Evolutionary conservation across 2,797 vertebrate species (phyloP), one percentile per base, ranked within the genome.

Genomic region (Amniataba percoides): DNA sequence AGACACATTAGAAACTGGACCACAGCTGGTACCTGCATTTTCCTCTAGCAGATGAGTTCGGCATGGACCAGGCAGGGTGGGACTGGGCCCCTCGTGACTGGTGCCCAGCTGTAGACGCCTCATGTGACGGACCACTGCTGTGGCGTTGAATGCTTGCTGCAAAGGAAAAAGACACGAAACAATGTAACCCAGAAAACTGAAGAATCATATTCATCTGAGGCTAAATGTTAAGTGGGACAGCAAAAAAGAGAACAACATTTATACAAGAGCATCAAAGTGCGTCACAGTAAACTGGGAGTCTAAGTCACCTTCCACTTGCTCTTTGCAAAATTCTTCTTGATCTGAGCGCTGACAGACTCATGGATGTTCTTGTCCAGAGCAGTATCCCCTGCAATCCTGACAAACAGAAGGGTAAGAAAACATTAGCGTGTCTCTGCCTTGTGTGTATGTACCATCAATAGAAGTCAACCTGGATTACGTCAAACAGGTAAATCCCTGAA

Each of bases 111-210:
- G 98, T 68, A 99, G 96, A 81, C 95, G 96, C 83, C 98, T 94
- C 98, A 99, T 99, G 93, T 99, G 98, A 61, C 98, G 95, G 48
- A 99, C 96, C 87, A 99, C 98, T 0, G 97, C 98, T 0, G 98
- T 99, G 91, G 98, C 98, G 0, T 99, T 99, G 93, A 99, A 99
- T 0, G 98, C 98, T 99, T 99, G 98, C 98, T 99, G 93, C 59
- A 81, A 25, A 56, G 12, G 14, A 48, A 63, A 31, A 77, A 58
- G 15, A 49, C 14, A 78, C 4, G 62, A 12, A 11, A 3, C 9
- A 31, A 48, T n/a, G 18, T n/a, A 21, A 66, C 19, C 5, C 10
- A 43, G 3, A 31, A 59, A 43, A 13, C 36, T 43, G 1, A 15
- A 27, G 8, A 43, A 31, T 51, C 16, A 21, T 7, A 65, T 23